A percentile compares a stretch with the other conserved stretches of the same genome.
Conservation (phyloP, 2,797 vertebrate genomes). For the Pelobates cultripes region DNA sequence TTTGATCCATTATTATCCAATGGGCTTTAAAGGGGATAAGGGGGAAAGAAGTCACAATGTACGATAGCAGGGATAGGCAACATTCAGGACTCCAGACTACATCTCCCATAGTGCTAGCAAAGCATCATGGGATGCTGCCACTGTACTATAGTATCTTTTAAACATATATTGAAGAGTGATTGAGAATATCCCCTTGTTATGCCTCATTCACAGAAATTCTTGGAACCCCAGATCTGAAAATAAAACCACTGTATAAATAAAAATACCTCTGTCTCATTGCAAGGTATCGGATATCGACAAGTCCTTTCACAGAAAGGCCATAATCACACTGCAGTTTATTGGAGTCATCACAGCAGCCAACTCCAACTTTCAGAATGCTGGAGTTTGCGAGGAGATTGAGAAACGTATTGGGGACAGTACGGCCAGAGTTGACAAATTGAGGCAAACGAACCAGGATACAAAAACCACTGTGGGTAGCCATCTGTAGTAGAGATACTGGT, state of each 20-base stretch:
- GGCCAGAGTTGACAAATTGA: conserved; percentile 70
- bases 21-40: too few species aligned
- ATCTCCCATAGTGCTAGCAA: too few species aligned
- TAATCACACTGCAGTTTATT: conserved; percentile 86
- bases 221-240: too few species aligned
- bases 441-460: conserved; percentile 87
- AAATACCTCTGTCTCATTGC: conserved; percentile 84
- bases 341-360: conserved; percentile 92
- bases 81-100: too few species aligned
- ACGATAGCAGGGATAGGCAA: too few species aligned
- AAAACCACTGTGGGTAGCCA: conserved; percentile 85
- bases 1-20: too few species aligned
- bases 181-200: too few species aligned
- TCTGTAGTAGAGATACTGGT: conserved; percentile 87
- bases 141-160: too few species aligned
- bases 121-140: too few species aligned
- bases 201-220: too few species aligned
- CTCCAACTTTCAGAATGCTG: conserved; percentile 87
- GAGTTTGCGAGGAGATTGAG: conserved; percentile 80
- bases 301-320: conserved; percentile 78
- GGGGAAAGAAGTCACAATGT: too few species aligned
- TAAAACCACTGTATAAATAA: not conserved
- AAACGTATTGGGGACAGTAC: conserved; percentile 78
- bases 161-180: too few species aligned
- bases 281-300: conserved; percentile 88